Conservation (phyloP, 2,888 invertebrate genomes). For the Sarcophaga rosellei region DNA sequence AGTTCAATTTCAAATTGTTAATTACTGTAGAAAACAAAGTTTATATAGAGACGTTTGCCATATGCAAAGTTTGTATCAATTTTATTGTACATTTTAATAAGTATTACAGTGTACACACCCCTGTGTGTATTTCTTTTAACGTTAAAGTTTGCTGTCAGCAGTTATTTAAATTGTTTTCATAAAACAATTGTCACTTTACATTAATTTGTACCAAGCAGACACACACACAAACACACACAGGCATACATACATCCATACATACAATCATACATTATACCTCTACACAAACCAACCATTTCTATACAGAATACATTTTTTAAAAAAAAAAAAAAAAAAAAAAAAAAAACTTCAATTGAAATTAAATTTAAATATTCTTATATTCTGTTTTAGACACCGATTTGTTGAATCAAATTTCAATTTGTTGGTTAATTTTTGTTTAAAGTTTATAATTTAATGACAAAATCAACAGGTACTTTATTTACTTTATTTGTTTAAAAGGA, state of each 20-base stretch:
- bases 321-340: neutral
- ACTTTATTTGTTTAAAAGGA: neutral
- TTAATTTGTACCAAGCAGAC: slow-evolving; percentile 57
- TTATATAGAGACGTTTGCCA: neutral
- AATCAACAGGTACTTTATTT: slow-evolving; percentile 15
- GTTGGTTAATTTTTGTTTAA: neutral
- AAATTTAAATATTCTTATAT: neutral
- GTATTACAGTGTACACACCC: slow-evolving; percentile 40
- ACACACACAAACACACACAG: neutral
- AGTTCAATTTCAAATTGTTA: slow-evolving; percentile 40
- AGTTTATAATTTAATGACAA: slow-evolving; percentile 39
- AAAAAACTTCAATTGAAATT: neutral
- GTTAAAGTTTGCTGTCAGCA: slow-evolving; percentile 52
- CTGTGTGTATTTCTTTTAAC: slow-evolving; percentile 16
- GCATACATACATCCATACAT: too few relatives aligned
- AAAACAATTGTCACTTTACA: slow-evolving; percentile 65
- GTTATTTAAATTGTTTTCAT: slow-evolving; percentile 58
- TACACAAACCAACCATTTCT: neutral
- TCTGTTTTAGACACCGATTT: neutral
- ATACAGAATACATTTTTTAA: neutral
- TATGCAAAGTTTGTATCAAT: neutral
- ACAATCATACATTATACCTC: too few relatives aligned
- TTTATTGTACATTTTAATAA: neutral
- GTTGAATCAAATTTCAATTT: neutral
- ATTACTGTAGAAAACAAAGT: slow-evolving; percentile 10